Evolutionary conservation across 2,888 invertebrate species (phyloP).

Genomic region (Dryococelus australis): DNA sequence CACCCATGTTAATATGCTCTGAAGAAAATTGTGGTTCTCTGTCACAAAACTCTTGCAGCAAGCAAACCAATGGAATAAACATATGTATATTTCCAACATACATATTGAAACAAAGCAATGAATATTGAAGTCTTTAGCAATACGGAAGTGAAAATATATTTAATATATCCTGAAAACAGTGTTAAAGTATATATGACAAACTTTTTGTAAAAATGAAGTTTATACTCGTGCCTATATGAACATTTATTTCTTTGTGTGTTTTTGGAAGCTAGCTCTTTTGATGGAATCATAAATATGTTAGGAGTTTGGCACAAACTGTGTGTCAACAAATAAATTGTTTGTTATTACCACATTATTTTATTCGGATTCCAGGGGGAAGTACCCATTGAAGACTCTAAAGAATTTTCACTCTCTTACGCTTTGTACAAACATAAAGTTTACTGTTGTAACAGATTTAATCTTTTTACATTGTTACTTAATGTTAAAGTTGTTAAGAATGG

Average conservation of each 20-base stretch:
- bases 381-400: background rate
- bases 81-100: background rate
- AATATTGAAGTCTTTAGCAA: background rate
- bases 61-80: background rate
- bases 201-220: background rate
- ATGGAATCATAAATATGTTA: background rate
- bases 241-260: background rate
- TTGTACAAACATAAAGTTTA: background rate
- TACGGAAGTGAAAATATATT: background rate
- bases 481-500: background rate
- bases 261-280: background rate
- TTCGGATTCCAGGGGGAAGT: background rate
- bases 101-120: background rate
- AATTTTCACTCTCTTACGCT: background rate
- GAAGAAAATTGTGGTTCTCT: background rate
- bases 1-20: background rate
- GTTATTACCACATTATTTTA: background rate
- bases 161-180: background rate
- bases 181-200: background rate
- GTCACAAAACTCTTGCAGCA: background rate
- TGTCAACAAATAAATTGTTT: background rate
- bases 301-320: background rate
- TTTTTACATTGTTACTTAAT: conserved; percentile 16
- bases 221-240: background rate
- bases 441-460: conserved; percentile 6